Conservation (phyloP, 92 coral and sea anemone genomes). For the Nematostella vectensis region DNA sequence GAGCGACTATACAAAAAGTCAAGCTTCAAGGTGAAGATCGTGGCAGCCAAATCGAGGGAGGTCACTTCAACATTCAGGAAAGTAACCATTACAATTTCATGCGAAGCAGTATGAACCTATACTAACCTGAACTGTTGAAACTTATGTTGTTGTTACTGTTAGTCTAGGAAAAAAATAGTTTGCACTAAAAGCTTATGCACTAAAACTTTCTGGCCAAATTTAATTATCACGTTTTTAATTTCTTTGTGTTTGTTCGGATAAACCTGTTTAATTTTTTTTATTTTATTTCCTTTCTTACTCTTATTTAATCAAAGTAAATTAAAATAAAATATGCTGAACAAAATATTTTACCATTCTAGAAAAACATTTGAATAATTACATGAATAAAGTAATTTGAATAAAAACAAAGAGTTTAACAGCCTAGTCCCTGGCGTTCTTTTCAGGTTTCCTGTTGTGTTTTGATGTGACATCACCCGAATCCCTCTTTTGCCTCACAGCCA, state of each 20-base stretch:
- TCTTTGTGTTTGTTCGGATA: background rate
- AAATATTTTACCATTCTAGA: background rate
- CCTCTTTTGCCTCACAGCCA: too few species aligned
- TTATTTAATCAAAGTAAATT: background rate
- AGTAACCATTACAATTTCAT: background rate
- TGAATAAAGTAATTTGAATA: background rate
- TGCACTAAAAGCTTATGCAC: background rate
- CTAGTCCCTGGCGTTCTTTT: too few species aligned
- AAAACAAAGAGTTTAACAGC: too few species aligned
- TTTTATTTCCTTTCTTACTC: background rate
- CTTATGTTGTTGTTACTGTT: background rate
- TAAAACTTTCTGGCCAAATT: background rate
- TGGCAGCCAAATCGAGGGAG: constrained; percentile 1
- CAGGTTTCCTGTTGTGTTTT: too few species aligned
- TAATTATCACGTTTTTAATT: background rate
- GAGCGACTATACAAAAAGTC: too few species aligned
- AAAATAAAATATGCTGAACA: background rate
- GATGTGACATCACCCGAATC: too few species aligned
- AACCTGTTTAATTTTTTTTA: background rate
- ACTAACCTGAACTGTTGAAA: background rate
- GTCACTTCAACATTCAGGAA: background rate
- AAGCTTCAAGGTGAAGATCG: constrained; percentile 1
- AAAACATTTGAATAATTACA: too few species aligned
- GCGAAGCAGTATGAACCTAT: background rate
- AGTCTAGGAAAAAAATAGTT: too few species aligned